These are phyloP conservation scores for Limenitis arthemis DNA, from an alignment of 2,888 invertebrate genomes.

Conservation along the genomic window DNA sequence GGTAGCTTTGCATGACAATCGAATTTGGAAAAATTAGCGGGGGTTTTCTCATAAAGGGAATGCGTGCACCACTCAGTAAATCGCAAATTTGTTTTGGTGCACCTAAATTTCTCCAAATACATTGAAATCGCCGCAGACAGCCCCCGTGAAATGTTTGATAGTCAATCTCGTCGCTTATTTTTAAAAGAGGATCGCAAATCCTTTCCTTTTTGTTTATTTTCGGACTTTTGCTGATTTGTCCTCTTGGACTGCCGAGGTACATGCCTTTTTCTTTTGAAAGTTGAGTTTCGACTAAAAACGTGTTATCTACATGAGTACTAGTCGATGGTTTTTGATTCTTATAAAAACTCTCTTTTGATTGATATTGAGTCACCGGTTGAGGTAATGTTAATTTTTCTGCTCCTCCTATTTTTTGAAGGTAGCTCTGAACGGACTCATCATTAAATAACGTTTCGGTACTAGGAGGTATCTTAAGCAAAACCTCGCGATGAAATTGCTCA, in stretches of 20 bases:
- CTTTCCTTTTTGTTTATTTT: no score
- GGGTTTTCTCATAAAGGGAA: no score
- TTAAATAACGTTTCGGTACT: constrained; percentile 1
- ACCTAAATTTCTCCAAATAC: no score
- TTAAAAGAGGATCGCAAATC: no score
- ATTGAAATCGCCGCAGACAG: no score
- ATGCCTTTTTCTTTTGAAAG: constrained; percentile 9
- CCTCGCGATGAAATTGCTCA: neutral
- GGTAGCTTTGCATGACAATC: no score
- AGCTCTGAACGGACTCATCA: neutral
- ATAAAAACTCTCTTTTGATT: neutral
- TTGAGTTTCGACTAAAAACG: neutral
- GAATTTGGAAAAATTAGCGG: no score
- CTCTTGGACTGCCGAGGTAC: constrained; percentile 2
- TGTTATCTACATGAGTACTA: no score
- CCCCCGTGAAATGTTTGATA: no score
- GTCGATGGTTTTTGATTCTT: neutral
- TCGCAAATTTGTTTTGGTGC: no score
- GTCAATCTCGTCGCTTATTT: no score
- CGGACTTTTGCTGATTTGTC: constrained; percentile 5
- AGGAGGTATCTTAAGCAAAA: neutral
- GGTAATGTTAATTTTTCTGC: neutral
- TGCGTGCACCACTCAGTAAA: no score
- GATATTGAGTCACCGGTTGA: neutral
- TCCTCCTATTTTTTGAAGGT: constrained; percentile 1